Evolutionary conservation across 2,888 invertebrate species (phyloP).

Genomic region (Acheta domesticus): DNA sequence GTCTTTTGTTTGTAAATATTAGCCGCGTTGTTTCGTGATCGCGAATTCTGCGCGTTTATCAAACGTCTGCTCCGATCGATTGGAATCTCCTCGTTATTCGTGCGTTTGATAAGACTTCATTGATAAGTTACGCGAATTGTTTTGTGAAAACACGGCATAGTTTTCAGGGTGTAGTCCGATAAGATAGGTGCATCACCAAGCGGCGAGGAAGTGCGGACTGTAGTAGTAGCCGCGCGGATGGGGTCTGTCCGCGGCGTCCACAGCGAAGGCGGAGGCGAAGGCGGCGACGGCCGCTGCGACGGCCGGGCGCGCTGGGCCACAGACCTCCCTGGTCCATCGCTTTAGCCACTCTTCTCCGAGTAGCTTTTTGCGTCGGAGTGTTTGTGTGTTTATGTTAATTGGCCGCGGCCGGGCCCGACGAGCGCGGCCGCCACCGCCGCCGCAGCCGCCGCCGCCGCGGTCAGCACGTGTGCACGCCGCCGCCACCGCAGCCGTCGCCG

Average conservation of each 20-base stretch:
- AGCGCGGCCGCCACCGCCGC: not conserved
- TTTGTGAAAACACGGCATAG: not conserved
- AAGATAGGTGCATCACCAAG: not conserved
- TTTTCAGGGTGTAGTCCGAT: not conserved
- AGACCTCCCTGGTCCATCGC: not conserved
- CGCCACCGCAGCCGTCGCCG: not conserved
- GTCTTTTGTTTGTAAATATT: not conserved
- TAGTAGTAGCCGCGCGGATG: no score
- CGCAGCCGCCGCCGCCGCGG: not conserved
- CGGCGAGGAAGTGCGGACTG: not conserved
- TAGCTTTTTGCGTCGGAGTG: constrained; percentile 18
- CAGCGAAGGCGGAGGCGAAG: no score
- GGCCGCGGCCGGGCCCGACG: not conserved
- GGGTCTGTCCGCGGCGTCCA: no score
- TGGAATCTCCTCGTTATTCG: not conserved
- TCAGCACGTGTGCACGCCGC: not conserved
- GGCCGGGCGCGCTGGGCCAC: not conserved
- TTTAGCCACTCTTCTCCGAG: constrained; percentile 21
- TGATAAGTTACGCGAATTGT: not conserved
- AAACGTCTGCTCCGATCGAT: not conserved
- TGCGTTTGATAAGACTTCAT: not conserved
- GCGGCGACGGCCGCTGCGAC: no score
- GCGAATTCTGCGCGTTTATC: not conserved
- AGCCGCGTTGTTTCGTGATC: not conserved
- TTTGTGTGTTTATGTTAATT: constrained; percentile 20